Conservation (phyloP, 2,113 vertebrate genomes). For the Semnornis frantzii region DNA sequence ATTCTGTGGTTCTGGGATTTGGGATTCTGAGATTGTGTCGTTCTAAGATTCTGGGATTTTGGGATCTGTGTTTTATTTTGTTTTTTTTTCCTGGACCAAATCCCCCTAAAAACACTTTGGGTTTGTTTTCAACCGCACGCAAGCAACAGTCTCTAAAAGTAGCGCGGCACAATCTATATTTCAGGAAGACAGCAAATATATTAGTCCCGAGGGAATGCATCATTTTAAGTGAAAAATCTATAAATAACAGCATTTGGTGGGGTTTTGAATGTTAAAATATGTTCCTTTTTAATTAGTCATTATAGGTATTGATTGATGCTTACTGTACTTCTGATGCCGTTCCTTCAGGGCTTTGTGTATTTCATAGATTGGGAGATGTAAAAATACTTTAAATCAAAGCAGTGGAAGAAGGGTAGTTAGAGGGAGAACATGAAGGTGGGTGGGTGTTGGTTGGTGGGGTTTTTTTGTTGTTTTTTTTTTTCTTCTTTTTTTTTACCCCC, state of each 20-base stretch:
- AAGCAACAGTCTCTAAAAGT: not conserved
- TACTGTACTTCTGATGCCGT: conserved; percentile 64
- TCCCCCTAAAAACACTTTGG: not conserved
- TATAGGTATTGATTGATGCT: conserved; percentile 68
- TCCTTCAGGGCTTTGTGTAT: conserved; percentile 66
- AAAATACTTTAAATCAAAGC: conserved; percentile 79
- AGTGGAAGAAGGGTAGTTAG: conserved; percentile 79
- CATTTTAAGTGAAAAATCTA: conserved; percentile 62
- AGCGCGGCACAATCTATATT: not conserved
- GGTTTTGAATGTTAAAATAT: conserved; percentile 69
- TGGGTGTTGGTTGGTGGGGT: no score
- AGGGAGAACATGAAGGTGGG: conserved; percentile 66
- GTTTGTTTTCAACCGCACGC: not conserved
- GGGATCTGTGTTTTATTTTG: no score
- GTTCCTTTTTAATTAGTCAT: conserved; percentile 73
- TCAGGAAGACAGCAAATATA: conserved; percentile 27
- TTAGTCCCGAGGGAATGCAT: conserved; percentile 45
- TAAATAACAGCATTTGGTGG: conserved; percentile 63
- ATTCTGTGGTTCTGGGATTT: no score
- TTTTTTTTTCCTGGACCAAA: not conserved
- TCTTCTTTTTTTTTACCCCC: no score
- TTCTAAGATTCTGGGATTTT: no score
- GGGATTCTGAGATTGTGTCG: no score
- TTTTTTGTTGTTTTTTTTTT: no score
- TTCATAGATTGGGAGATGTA: conserved; percentile 70